These are phyloP conservation scores for Limnephilus lunatus DNA, from an alignment of 2,888 invertebrate species.

Conservation along the genomic window DNA sequence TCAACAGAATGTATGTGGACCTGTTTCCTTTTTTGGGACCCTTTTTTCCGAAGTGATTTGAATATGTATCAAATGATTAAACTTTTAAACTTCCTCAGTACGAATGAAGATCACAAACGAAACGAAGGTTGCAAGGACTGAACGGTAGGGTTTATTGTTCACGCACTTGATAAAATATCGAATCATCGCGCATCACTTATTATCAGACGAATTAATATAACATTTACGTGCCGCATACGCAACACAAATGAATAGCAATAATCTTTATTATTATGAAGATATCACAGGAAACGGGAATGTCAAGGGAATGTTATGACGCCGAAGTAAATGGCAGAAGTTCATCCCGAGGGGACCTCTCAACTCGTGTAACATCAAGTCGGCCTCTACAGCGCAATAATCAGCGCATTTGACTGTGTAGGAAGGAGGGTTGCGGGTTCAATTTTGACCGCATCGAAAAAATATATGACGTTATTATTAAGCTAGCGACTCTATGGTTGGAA, in stretches of 20 bases:
- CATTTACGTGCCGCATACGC: not conserved
- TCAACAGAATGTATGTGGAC: conserved; percentile 5
- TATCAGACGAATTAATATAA: too few species aligned
- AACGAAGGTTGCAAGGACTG: not conserved
- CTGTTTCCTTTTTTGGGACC: not conserved
- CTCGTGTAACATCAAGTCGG: not conserved
- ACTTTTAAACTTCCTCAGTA: not conserved
- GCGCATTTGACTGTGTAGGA: not conserved
- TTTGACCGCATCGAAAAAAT: not conserved
- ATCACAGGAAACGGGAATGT: not conserved
- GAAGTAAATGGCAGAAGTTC: too few species aligned
- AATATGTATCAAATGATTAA: not conserved
- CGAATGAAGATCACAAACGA: not conserved
- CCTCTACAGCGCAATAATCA: too few species aligned
- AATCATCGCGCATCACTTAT: not conserved
- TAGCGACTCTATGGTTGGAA: too few species aligned
- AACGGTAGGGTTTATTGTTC: not conserved
- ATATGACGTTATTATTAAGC: too few species aligned
- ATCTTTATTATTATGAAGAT: too few species aligned
- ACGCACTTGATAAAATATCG: not conserved
- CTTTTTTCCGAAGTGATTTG: not conserved
- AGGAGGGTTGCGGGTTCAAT: not conserved
- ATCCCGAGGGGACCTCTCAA: not conserved
- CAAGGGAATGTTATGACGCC: too few species aligned
- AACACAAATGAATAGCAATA: not conserved